These are phyloP conservation scores for Melanargia galathea DNA, from an alignment of 2,888 invertebrate genomes.

Conservation along the genomic window DNA sequence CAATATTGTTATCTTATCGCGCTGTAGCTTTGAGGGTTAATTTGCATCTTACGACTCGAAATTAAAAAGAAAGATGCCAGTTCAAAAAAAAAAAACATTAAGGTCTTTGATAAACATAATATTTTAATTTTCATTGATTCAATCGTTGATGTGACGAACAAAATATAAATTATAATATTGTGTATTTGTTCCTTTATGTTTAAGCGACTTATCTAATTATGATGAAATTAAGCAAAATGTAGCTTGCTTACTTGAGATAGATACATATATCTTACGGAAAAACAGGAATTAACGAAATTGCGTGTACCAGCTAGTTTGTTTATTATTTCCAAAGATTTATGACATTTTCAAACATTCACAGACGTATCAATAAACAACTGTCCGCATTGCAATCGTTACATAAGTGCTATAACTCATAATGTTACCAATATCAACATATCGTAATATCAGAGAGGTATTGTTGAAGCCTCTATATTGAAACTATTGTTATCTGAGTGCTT, in stretches of 20 bases:
- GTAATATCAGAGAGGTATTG: not conserved
- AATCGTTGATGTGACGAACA: too few species aligned
- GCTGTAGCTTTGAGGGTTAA: not conserved
- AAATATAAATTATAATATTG: too few species aligned
- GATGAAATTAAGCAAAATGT: too few species aligned
- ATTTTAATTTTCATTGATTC: too few species aligned
- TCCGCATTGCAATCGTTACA: conserved; percentile 9
- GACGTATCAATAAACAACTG: conserved; percentile 3
- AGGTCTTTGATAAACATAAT: too few species aligned
- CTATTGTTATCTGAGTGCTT: not conserved
- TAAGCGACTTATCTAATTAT: too few species aligned
- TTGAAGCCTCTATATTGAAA: not conserved
- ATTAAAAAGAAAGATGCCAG: too few species aligned
- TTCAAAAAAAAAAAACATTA: too few species aligned
- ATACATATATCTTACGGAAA: too few species aligned
- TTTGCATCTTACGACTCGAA: not conserved
- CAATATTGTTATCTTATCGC: not conserved
- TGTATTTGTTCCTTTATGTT: too few species aligned
- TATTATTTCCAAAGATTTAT: not conserved
- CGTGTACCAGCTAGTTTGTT: not conserved
- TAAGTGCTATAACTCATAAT: conserved; percentile 7
- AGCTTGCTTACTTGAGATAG: too few species aligned
- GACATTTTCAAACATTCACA: not conserved
- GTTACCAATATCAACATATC: not conserved
- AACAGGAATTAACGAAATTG: too few species aligned